Evolutionary conservation across 2,113 vertebrate genomes (phyloP).

Genomic region (Sinocyclocheilus rhinocerous): DNA sequence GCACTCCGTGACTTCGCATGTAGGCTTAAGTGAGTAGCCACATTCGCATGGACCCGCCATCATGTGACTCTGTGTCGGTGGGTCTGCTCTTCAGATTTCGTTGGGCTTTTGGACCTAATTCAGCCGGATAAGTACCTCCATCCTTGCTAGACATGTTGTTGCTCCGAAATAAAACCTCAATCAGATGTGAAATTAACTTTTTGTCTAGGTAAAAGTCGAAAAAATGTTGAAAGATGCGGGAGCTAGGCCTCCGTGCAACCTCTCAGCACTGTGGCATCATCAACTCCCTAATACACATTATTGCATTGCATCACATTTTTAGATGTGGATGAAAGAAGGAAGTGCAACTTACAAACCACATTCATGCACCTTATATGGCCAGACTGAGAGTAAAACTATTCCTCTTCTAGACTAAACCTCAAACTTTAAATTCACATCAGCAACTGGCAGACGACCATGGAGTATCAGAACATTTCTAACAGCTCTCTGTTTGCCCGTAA

Average conservation of each 20-base stretch:
- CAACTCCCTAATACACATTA: neutral
- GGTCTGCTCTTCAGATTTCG: no score
- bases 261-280: no score
- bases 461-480: constrained; percentile 25
- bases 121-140: no score
- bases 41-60: neutral
- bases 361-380: neutral
- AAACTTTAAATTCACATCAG: neutral
- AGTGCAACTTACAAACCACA: neutral
- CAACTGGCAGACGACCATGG: constrained; percentile 9
- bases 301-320: neutral
- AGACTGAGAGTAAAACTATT: neutral
- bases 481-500: neutral
- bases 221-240: no score
- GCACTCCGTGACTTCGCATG: neutral
- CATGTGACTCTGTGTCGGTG: neutral
- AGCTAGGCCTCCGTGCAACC: no score
- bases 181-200: no score
- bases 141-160: no score
- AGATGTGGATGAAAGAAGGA: no score
- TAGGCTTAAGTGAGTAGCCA: neutral
- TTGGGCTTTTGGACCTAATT: no score
- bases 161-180: no score
- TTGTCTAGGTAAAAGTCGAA: no score
- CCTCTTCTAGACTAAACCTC: neutral